Evolutionary conservation across 2,888 invertebrate species (phyloP).

Genomic region (Spisula subtruncata): DNA sequence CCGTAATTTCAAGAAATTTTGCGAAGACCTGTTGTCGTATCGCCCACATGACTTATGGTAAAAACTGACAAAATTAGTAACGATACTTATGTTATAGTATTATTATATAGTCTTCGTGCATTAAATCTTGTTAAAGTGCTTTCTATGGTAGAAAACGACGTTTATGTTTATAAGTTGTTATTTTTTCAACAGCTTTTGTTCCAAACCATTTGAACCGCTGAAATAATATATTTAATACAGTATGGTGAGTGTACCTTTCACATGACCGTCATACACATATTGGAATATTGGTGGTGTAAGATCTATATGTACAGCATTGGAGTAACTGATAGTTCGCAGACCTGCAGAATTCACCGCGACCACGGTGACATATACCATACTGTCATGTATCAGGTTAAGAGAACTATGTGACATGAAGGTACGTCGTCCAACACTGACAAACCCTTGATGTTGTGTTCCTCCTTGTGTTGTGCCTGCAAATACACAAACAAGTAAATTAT

Average conservation of each 20-base stretch:
- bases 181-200: no score
- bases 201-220: background rate
- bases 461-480: slow-evolving; percentile 72
- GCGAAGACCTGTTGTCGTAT: no score
- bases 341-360: slow-evolving; percentile 76
- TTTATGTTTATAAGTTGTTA: no score
- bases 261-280: slow-evolving; percentile 71
- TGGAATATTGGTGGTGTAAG: slow-evolving; percentile 73
- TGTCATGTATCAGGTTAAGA: slow-evolving; percentile 69
- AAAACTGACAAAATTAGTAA: no score
- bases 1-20: no score
- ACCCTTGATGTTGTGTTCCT: slow-evolving; percentile 70
- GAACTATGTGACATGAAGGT: slow-evolving; percentile 68
- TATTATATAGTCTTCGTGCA: no score
- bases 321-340: slow-evolving; percentile 65
- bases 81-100: no score
- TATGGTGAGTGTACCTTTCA: slow-evolving; percentile 25
- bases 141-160: no score
- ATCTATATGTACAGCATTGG: slow-evolving; percentile 70
- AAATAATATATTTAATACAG: background rate
- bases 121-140: no score
- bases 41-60: no score
- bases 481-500: background rate
- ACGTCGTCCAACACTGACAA: slow-evolving; percentile 68
- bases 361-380: slow-evolving; percentile 73